Percentiles rank a stretch among this genome's conserved stretches.
phyloP scores from a whole-genome alignment of 2,113 vertebrate species.

The Orthonyx spaldingii region DNA sequence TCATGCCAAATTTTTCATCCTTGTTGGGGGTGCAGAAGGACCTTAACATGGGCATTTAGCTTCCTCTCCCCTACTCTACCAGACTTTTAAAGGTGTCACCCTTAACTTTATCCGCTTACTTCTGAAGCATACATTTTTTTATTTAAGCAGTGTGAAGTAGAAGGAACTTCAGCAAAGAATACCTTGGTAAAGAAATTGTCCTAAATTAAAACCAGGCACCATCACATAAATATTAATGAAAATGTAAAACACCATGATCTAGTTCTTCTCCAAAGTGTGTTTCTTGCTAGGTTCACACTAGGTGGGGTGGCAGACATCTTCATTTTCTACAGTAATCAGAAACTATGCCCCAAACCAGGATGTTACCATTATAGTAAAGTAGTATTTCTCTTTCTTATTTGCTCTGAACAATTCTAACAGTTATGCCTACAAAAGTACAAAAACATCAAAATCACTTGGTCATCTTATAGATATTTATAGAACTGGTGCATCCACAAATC shows the following conservation, averaged over 20 bases:
- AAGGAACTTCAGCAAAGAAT: background rate
- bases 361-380: background rate
- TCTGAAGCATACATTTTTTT: background rate
- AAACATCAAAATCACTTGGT: background rate
- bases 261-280: background rate
- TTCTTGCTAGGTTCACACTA: background rate
- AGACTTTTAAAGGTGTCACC: background rate
- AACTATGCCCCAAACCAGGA: background rate
- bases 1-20: background rate
- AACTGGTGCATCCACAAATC: background rate
- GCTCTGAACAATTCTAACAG: background rate
- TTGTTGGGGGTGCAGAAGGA: background rate
- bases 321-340: background rate
- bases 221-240: background rate
- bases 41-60: background rate
- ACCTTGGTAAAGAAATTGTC: background rate
- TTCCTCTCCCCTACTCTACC: background rate
- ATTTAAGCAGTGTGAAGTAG: background rate
- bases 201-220: background rate
- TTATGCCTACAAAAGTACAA: background rate
- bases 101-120: background rate
- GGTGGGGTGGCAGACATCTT: background rate
- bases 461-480: background rate
- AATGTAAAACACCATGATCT: background rate
- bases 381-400: background rate